Conservation (phyloP, 2,888 invertebrate genomes). For the Epinotia demarniana region DNA sequence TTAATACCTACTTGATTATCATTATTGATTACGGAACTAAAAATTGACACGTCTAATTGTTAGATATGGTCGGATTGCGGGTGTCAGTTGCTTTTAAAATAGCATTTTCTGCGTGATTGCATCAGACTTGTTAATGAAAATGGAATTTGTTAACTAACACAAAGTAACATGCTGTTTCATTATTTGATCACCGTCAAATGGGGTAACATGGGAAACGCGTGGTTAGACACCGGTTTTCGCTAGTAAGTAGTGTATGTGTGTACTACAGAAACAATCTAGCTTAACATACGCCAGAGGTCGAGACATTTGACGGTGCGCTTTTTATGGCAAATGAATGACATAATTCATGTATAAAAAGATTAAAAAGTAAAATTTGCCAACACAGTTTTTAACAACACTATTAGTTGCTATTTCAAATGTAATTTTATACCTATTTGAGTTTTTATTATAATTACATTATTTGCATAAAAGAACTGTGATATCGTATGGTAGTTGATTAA, state of each 20-base stretch:
- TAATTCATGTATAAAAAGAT: not conserved
- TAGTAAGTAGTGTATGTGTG: too few species aligned
- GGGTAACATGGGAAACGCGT: not conserved
- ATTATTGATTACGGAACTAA: constrained; percentile 9
- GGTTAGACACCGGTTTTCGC: too few species aligned
- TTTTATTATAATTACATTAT: constrained; percentile 67
- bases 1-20: not conserved
- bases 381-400: constrained; percentile 48
- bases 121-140: not conserved
- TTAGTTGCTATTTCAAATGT: constrained; percentile 46
- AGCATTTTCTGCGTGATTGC: constrained; percentile 6
- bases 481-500: constrained; percentile 80
- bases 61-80: constrained; percentile 13
- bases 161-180: not conserved
- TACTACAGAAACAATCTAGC: too few species aligned
- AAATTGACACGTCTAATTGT: constrained; percentile 8
- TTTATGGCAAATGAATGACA: not conserved
- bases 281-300: too few species aligned
- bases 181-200: not conserved
- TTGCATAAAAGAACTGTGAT: constrained; percentile 85
- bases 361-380: constrained; percentile 61
- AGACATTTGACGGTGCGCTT: constrained; percentile 10
- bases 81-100: constrained; percentile 13
- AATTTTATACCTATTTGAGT: constrained; percentile 56
- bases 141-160: too few species aligned